phyloP scores from a whole-genome alignment of 2,888 invertebrate genomes.

The Yponomeuta evonymella region DNA sequence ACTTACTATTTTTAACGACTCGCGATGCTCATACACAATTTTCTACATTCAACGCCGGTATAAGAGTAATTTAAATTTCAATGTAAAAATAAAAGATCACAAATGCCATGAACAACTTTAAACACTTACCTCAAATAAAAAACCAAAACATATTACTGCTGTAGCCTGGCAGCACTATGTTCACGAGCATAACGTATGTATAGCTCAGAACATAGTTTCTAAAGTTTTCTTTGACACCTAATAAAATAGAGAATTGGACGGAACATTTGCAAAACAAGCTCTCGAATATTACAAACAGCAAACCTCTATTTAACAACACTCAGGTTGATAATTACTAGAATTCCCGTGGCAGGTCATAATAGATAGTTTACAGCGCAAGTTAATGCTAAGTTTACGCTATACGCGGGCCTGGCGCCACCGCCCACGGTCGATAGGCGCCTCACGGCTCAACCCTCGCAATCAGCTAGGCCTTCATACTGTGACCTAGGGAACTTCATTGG shows the following conservation, averaged over 20 bases:
- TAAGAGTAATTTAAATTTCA: no score
- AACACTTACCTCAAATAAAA: no score
- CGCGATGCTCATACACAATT: no score
- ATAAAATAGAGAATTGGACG: no score
- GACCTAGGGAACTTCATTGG: background rate
- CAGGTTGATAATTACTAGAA: conserved; percentile 48
- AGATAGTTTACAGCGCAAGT: conserved; percentile 16
- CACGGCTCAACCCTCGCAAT: conserved; percentile 34
- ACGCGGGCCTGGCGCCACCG: conserved; percentile 38
- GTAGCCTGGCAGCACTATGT: no score
- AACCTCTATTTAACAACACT: conserved; percentile 6
- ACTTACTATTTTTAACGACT: no score
- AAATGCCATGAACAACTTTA: no score
- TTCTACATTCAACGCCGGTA: no score
- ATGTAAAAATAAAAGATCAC: no score
- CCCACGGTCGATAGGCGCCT: conserved; percentile 30
- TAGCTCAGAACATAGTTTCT: no score
- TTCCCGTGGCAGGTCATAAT: conserved; percentile 31
- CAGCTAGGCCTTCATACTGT: conserved; percentile 18
- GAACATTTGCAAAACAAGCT: background rate
- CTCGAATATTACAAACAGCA: background rate
- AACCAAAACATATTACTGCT: no score
- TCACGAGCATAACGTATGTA: no score
- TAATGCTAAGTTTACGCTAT: conserved; percentile 36
- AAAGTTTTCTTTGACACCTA: background rate